These are phyloP conservation scores for Andrena trimmerana DNA, from an alignment of 2,888 invertebrate species.

Conservation along the genomic window DNA sequence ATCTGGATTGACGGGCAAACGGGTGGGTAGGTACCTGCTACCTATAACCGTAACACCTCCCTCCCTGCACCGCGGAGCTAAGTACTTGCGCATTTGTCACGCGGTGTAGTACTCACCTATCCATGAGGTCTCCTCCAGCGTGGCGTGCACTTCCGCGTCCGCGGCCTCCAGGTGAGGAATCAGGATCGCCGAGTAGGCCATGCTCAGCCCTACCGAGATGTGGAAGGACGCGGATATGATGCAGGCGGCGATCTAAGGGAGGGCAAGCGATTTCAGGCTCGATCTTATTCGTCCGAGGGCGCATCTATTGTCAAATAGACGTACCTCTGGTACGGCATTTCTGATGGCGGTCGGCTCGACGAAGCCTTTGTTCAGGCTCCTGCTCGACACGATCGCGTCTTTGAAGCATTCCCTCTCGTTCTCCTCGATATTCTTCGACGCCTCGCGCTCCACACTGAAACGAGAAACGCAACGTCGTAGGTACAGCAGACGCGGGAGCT, in stretches of 20 bases:
- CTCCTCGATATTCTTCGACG: slow-evolving; percentile 83
- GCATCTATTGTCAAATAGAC: not conserved
- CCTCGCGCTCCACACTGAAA: slow-evolving; percentile 81
- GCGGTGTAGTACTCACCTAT: slow-evolving; percentile 83
- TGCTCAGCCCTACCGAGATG: slow-evolving; percentile 87
- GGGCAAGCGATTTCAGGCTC: not conserved
- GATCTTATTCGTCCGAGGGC: no score
- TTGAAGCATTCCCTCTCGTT: slow-evolving; percentile 83
- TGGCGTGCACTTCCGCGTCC: slow-evolving; percentile 78
- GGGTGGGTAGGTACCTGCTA: no score
- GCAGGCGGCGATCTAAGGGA: slow-evolving; percentile 86
- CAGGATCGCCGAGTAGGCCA: slow-evolving; percentile 87
- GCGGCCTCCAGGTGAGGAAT: slow-evolving; percentile 86
- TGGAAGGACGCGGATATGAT: slow-evolving; percentile 87
- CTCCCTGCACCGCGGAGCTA: no score
- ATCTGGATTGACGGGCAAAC: no score
- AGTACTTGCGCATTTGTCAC: not conserved
- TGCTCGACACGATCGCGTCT: slow-evolving; percentile 82
- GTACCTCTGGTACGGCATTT: slow-evolving; percentile 80
- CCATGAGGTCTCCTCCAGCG: slow-evolving; percentile 86
- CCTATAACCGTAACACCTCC: no score
- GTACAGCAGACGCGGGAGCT: no score
- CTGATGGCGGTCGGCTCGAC: slow-evolving; percentile 76
- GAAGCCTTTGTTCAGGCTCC: slow-evolving; percentile 82
- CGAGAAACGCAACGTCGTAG: not conserved